These are phyloP conservation scores for Arion vulgaris DNA, from an alignment of 1,140 invertebrate species.

Conservation along the genomic window DNA sequence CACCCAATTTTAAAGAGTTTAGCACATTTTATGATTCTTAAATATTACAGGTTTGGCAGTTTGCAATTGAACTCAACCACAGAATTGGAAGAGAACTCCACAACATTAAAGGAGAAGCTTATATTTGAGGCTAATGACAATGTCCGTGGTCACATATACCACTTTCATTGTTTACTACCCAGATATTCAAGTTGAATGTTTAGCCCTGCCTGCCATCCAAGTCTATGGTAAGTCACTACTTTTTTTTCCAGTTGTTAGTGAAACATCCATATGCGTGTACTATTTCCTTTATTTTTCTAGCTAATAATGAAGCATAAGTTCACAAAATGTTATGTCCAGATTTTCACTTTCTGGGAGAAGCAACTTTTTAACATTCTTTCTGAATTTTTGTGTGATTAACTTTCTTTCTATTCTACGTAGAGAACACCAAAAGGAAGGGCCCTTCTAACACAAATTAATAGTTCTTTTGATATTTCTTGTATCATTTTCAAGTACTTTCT, in stretches of 20 bases:
- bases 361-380: too few species aligned
- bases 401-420: too few species aligned
- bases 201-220: conserved; percentile 32
- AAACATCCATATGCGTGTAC: not conserved
- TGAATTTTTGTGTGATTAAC: too few species aligned
- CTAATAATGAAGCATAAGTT: not conserved
- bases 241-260: not conserved
- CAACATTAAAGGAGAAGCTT: conserved; percentile 18
- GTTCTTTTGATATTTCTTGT: too few species aligned
- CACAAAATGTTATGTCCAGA: not conserved
- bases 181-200: conserved; percentile 16
- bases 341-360: too few species aligned
- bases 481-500: too few species aligned
- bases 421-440: too few species aligned
- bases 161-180: conserved; percentile 32
- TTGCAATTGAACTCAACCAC: conserved; percentile 30
- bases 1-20: too few species aligned
- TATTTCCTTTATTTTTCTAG: not conserved
- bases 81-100: conserved; percentile 29
- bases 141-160: conserved; percentile 27
- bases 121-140: conserved; percentile 21
- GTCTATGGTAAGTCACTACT: conserved; percentile 29
- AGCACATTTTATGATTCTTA: not conserved
- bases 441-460: too few species aligned
- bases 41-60: conserved; percentile 15